Evolutionary conservation across 2,113 vertebrate species (phyloP).

Genomic region (Ciconia boyciana): DNA sequence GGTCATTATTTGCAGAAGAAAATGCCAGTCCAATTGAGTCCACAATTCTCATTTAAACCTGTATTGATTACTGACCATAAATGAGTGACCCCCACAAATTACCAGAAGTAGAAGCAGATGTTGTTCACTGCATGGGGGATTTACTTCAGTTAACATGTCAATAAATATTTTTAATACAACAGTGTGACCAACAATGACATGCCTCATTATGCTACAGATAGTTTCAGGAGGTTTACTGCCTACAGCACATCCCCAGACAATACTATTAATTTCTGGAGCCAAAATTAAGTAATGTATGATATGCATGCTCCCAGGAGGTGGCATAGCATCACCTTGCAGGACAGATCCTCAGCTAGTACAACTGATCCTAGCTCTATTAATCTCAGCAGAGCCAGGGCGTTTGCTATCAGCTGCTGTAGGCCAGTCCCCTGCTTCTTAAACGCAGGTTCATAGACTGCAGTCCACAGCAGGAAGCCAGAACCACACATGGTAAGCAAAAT

Average conservation of each 20-base stretch:
- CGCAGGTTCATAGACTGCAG: neutral
- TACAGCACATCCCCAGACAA: constrained; percentile 5
- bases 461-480: neutral
- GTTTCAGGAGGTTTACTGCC: constrained; percentile 12
- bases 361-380: neutral
- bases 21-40: neutral
- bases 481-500: neutral
- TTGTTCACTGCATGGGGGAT: constrained; percentile 28
- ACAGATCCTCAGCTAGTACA: neutral
- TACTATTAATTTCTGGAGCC: neutral
- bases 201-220: constrained; percentile 23
- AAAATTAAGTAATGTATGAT: neutral
- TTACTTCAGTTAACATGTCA: constrained; percentile 46
- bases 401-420: neutral
- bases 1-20: constrained; percentile 7
- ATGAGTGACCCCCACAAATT: constrained; percentile 32
- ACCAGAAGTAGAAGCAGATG: constrained; percentile 38
- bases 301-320: fast-evolving
- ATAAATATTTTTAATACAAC: constrained; percentile 50
- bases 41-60: constrained; percentile 36
- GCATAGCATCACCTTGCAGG: neutral
- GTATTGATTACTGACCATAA: constrained; percentile 50
- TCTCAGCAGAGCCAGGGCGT: neutral
- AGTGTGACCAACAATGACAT: constrained; percentile 1
- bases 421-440: neutral